Conservation (phyloP, 1,140 invertebrate species). For the Nilaparvata lugens region DNA sequence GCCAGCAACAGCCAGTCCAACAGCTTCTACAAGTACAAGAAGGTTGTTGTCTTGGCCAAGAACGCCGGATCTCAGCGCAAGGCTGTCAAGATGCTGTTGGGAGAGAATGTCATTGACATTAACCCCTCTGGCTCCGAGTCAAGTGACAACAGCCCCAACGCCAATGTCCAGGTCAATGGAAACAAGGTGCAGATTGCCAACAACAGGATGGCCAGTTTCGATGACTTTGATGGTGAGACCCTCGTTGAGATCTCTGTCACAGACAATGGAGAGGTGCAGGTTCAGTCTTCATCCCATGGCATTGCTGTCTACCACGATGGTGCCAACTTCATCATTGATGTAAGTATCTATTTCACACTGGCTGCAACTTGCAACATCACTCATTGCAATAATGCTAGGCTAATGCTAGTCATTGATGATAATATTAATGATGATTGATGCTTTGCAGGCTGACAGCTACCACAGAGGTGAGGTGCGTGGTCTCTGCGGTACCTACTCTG, state of each 20-base stretch:
- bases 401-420: no score
- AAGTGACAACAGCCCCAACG: constrained; percentile 25
- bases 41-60: constrained; percentile 34
- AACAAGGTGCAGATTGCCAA: constrained; percentile 26
- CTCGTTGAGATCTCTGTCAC: constrained; percentile 42
- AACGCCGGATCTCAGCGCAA: constrained; percentile 22
- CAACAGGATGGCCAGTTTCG: constrained; percentile 22
- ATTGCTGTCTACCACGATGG: constrained; percentile 46
- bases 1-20: constrained; percentile 17
- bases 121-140: constrained; percentile 18
- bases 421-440: no score
- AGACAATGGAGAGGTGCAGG: constrained; percentile 32
- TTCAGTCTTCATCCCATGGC: constrained; percentile 39
- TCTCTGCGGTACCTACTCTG: constrained; percentile 53
- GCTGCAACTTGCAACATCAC: no score
- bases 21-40: constrained; percentile 22
- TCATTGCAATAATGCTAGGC: no score
- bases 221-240: constrained; percentile 27
- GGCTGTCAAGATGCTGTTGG: constrained; percentile 37
- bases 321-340: constrained; percentile 37
- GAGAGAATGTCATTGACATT: constrained; percentile 27
- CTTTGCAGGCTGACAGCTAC: constrained; percentile 30
- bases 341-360: no score
- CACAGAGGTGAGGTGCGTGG: constrained; percentile 45
- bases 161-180: constrained; percentile 33